phyloP scores from a whole-genome alignment of 1,140 invertebrate species.

The Philotrypesis tridentata region DNA sequence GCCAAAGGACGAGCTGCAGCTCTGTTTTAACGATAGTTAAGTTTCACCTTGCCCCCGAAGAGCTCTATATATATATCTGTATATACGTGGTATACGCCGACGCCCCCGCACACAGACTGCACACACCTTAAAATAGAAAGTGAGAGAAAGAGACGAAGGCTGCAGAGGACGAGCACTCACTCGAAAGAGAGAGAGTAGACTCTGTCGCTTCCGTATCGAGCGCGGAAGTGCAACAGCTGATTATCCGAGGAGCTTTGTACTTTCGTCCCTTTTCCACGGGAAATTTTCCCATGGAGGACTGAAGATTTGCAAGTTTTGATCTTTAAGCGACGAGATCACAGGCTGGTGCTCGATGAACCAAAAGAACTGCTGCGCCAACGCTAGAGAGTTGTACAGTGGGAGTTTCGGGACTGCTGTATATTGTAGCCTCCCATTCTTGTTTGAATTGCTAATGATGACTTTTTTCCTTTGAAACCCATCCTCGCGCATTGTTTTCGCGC shows the following conservation, averaged over 20 bases:
- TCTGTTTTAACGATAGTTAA: neutral
- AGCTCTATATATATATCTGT: too few relatives aligned
- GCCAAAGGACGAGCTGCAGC: neutral
- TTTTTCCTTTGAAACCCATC: neutral
- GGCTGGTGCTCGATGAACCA: neutral
- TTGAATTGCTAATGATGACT: neutral
- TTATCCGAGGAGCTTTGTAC: slow-evolving; percentile 33
- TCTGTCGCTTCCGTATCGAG: neutral
- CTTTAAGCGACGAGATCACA: neutral
- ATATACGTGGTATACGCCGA: too few relatives aligned
- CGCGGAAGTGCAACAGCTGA: slow-evolving; percentile 41
- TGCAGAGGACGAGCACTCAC: neutral
- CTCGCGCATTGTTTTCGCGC: neutral
- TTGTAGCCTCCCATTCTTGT: neutral
- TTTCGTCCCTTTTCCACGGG: neutral
- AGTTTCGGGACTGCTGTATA: neutral
- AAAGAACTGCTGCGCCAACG: too few relatives aligned
- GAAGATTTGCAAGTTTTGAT: slow-evolving; percentile 5
- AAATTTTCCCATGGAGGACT: neutral
- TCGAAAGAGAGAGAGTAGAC: neutral
- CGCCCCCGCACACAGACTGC: neutral
- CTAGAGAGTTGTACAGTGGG: neutral
- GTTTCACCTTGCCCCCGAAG: neutral
- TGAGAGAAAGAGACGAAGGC: neutral
- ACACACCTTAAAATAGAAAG: neutral